Evolutionary conservation across 2,888 invertebrate genomes (phyloP), one percentile per base, ranked within the genome.

Genomic region (Xylota sylvarum): DNA sequence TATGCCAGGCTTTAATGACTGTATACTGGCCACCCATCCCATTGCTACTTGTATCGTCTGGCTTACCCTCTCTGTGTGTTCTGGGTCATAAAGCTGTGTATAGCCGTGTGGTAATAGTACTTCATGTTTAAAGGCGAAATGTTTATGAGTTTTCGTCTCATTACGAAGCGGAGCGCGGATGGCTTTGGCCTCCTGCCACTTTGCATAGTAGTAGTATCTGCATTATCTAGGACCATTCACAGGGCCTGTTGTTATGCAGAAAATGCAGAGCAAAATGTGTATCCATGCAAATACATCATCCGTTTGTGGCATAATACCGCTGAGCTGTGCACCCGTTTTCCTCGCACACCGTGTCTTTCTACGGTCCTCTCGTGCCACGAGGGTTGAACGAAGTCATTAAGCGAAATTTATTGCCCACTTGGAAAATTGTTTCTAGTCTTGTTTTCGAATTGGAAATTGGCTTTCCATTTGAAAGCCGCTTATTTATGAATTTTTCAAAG

Each of bases 381-480:
- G 48, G 56, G 48, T 35, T 43, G 64, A 52, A 76, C 46, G 37
- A 62, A 82, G 81, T 73, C 86, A 82, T 86, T 86, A 86, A 82
- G 73, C 17, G 62, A 73, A 86, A 86, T 86, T 82, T 82, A 86
- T 86, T 73, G 73, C 77, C 72, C 82, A 78, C 82, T 82, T 82
- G 82, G 82, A 82, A 86, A 86, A 86, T 86, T 86, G 86, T 82
- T 86, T 81, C 74, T 77, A 77, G 86, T 77, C 67, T 82, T 73
- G 82, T 73, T 69, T 67, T 73, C 67, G 69, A 85, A 81, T 85
- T 85, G 76, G 77, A 37, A 82, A 77, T 86, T 81, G 86, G 67
- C 65, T 67, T 81, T 73, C 72, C 67, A 81, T 81, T 81, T 77
- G 81, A 86, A 72, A 73, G 67, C 56, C 72, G 82, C 30, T 86